These are phyloP conservation scores for Esox lucius DNA, from an alignment of 2,797 vertebrate species.

Conservation along the genomic window DNA sequence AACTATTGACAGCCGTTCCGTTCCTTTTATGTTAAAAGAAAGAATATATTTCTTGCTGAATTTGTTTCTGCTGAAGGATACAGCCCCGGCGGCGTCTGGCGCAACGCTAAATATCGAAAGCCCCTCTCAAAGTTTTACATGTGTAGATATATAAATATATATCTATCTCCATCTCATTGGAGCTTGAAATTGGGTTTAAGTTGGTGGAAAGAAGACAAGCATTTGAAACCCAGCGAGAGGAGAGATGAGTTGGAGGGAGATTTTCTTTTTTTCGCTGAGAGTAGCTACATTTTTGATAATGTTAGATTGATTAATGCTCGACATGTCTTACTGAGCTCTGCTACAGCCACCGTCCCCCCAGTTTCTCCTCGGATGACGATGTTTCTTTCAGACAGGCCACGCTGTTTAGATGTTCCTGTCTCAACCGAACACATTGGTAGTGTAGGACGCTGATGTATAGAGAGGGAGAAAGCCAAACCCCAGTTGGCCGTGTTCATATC, in stretches of 20 bases:
- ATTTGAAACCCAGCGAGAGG: slow-evolving; percentile 51
- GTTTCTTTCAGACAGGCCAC: slow-evolving; percentile 28
- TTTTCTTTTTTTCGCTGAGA: slow-evolving; percentile 42
- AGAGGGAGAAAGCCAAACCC: background rate
- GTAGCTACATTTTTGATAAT: slow-evolving; percentile 65
- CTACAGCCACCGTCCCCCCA: slow-evolving; percentile 21
- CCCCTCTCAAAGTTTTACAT: slow-evolving; percentile 65
- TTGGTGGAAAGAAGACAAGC: slow-evolving; percentile 65
- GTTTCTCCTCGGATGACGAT: slow-evolving; percentile 40
- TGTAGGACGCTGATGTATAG: background rate
- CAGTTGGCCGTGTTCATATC: background rate
- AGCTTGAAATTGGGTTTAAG: slow-evolving; percentile 79
- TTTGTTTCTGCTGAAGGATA: slow-evolving; percentile 52
- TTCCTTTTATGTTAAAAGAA: slow-evolving; percentile 29
- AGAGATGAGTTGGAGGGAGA: slow-evolving; percentile 27
- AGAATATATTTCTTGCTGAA: slow-evolving; percentile 42
- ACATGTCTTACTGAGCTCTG: slow-evolving; percentile 56
- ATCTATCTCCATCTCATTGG: slow-evolving; percentile 62
- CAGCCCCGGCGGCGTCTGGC: slow-evolving; percentile 59
- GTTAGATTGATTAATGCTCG: slow-evolving; percentile 72
- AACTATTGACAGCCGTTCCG: slow-evolving; percentile 7
- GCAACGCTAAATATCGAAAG: slow-evolving; percentile 72
- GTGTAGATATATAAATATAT: slow-evolving; percentile 32
- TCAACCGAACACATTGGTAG: background rate
- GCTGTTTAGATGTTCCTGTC: background rate